Evolutionary conservation across 2,797 vertebrate species (phyloP).

Genomic region (Podarcis siculus): DNA sequence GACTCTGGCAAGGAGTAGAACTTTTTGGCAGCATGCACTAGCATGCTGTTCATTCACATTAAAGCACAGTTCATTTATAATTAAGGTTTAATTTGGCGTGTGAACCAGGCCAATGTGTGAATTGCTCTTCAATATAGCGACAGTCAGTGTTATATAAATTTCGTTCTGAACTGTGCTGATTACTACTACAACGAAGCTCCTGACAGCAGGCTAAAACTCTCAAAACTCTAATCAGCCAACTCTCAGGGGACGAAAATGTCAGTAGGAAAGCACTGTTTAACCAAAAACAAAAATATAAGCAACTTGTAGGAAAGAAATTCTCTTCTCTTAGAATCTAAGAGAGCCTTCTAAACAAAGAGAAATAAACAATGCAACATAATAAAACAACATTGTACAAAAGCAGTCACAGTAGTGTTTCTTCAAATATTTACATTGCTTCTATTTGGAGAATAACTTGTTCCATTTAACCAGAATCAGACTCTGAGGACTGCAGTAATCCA

Average conservation of each 20-base stretch:
- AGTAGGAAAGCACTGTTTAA: slow-evolving; percentile 31
- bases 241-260: slow-evolving; percentile 41
- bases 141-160: not conserved
- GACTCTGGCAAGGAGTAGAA: too few relatives aligned
- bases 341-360: slow-evolving; percentile 59
- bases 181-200: slow-evolving; percentile 14
- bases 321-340: slow-evolving; percentile 42
- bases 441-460: slow-evolving; percentile 68
- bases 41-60: too few relatives aligned
- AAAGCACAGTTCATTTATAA: too few relatives aligned
- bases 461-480: slow-evolving; percentile 65
- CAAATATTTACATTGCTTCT: slow-evolving; percentile 71
- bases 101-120: not conserved
- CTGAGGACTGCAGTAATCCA: slow-evolving; percentile 67
- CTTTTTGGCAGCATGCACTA: too few relatives aligned
- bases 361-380: slow-evolving; percentile 52
- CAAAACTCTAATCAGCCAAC: slow-evolving; percentile 36
- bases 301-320: slow-evolving; percentile 47
- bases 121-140: not conserved
- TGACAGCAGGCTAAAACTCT: slow-evolving; percentile 56
- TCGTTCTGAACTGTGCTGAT: slow-evolving; percentile 33
- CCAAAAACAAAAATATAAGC: slow-evolving; percentile 12
- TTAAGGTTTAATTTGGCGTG: too few relatives aligned
- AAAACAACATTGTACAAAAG: slow-evolving; percentile 22
- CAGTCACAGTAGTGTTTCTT: slow-evolving; percentile 52